These are phyloP conservation scores for Periophthalmodon schlosseri DNA, from an alignment of 2,113 vertebrate species.

Conservation along the genomic window DNA sequence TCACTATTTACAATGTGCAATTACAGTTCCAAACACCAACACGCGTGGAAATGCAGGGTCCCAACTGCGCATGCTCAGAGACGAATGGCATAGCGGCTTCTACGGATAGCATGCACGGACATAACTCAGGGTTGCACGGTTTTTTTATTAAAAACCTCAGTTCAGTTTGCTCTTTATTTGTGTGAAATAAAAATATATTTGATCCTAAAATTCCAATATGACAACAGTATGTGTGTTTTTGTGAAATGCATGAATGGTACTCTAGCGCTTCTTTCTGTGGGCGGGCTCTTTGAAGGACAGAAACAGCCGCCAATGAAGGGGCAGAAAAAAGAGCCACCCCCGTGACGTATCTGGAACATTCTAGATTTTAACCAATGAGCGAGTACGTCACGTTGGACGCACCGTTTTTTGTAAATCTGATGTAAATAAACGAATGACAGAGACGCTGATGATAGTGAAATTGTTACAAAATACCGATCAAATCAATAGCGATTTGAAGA, in stretches of 20 bases:
- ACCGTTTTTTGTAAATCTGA: conserved; percentile 43
- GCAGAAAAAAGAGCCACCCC: conserved; percentile 22
- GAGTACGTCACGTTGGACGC: conserved; percentile 37
- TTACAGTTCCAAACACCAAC: not conserved
- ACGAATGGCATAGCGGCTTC: not conserved
- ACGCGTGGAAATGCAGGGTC: conserved; percentile 40
- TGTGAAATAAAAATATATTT: not conserved
- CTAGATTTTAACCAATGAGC: conserved; percentile 74
- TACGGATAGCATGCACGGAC: conserved; percentile 50
- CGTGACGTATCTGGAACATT: conserved; percentile 47
- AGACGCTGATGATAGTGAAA: conserved; percentile 37
- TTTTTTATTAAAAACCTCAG: not conserved
- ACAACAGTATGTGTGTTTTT: not conserved
- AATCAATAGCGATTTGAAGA: conserved; percentile 10
- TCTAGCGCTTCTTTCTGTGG: not conserved
- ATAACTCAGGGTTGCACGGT: conserved; percentile 3
- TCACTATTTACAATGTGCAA: not conserved
- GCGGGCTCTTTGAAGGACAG: conserved; percentile 50
- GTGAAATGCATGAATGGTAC: conserved; percentile 3
- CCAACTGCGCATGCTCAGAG: conserved; percentile 45
- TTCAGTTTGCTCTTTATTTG: not conserved
- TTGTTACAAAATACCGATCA: conserved; percentile 27
- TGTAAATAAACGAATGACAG: conserved; percentile 81
- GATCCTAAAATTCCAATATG: not conserved
- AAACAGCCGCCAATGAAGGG: conserved; percentile 41